Conservation (phyloP, 2,888 invertebrate genomes). For the Ectropis crepuscularia region DNA sequence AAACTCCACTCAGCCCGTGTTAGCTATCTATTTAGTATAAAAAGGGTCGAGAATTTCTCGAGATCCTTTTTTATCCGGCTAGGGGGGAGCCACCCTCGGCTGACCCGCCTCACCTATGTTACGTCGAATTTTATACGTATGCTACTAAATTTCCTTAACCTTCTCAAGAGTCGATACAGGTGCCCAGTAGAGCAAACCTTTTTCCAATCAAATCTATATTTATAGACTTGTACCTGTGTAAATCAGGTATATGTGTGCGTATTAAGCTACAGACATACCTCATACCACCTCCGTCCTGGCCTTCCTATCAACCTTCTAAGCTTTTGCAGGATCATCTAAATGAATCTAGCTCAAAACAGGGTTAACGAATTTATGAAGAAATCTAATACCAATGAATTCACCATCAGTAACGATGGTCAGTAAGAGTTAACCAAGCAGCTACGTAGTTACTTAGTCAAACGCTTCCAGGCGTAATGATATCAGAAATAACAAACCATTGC, state of each 20-base stretch:
- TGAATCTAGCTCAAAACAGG: too few species aligned
- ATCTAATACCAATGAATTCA: too few species aligned
- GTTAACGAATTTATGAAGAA: too few species aligned
- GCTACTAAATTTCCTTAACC: constrained; percentile 45
- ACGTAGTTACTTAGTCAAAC: background rate
- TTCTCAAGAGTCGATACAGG: constrained; percentile 43
- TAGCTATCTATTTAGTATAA: constrained; percentile 85
- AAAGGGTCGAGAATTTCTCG: constrained; percentile 82
- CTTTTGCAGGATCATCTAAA: too few species aligned
- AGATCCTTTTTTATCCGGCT: constrained; percentile 80
- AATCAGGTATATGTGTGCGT: background rate
- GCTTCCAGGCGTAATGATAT: too few species aligned
- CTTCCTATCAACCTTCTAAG: too few species aligned
- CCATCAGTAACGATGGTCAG: too few species aligned
- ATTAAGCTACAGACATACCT: too few species aligned
- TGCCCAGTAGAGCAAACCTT: constrained; percentile 34
- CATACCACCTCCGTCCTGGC: too few species aligned
- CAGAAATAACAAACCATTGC: background rate
- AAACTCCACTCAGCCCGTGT: constrained; percentile 85
- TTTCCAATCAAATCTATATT: constrained; percentile 30
- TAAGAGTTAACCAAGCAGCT: background rate
- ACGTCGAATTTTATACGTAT: constrained; percentile 44
- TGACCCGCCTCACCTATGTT: constrained; percentile 45
- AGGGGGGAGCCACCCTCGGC: constrained; percentile 62
- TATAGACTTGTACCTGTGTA: constrained; percentile 9